Conservation (phyloP, 2,888 invertebrate species). For the Lydus trimaculatus region DNA sequence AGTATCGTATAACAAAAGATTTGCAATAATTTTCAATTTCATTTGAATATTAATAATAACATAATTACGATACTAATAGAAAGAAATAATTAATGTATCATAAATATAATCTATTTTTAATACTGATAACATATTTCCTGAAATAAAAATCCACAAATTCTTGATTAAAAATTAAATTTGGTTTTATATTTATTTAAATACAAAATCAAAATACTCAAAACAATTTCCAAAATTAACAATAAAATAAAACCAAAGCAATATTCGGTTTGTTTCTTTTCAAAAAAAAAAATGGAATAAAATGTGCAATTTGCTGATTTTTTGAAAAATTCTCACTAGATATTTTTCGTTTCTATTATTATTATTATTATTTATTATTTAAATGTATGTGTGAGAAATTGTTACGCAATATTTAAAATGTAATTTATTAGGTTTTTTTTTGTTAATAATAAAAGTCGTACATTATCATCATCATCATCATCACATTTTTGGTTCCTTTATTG, state of each 20-base stretch:
- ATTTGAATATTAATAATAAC: neutral
- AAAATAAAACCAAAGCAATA: conserved; percentile 44
- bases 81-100: neutral
- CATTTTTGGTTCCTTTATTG: conserved; percentile 20
- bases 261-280: neutral
- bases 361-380: neutral
- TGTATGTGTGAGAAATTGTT: neutral
- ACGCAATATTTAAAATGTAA: conserved; percentile 20
- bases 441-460: neutral
- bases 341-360: conserved; percentile 25
- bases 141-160: neutral
- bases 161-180: neutral
- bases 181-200: neutral
- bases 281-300: conserved; percentile 22
- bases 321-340: conserved; percentile 20
- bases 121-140: neutral
- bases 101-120: conserved; percentile 6
- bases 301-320: conserved; percentile 25
- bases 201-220: conserved; percentile 1
- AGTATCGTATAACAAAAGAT: neutral
- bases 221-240: conserved; percentile 17
- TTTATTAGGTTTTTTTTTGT: conserved; percentile 21
- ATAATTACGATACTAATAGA: neutral
- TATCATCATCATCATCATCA: conserved; percentile 25
- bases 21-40: neutral